Evolutionary conservation across 2,113 vertebrate species (phyloP).

Genomic region (Geothlypis trichas): DNA sequence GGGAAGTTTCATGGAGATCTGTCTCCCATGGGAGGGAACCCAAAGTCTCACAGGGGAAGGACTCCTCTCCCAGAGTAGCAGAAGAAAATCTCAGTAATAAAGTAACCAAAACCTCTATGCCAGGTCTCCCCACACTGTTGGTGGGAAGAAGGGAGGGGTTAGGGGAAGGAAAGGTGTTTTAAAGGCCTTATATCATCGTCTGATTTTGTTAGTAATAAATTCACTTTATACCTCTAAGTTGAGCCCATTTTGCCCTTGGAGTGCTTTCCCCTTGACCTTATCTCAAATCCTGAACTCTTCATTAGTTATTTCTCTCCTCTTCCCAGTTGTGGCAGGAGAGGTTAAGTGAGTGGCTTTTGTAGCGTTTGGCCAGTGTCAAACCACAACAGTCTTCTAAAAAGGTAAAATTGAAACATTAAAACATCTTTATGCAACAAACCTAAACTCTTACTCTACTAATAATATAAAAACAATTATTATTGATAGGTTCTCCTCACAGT

Average conservation of each 20-base stretch:
- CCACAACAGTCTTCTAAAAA: not conserved
- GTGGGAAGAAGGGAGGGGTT: too few relatives aligned
- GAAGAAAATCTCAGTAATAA: not conserved
- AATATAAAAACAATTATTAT: not conserved
- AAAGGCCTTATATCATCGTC: not conserved
- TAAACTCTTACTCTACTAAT: not conserved
- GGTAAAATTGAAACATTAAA: not conserved
- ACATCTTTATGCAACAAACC: not conserved
- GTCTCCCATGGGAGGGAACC: not conserved
- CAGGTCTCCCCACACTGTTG: accelerated
- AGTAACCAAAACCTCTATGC: not conserved
- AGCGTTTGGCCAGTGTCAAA: not conserved
- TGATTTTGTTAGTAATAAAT: not conserved
- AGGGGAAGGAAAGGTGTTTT: not conserved
- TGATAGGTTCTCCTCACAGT: not conserved
- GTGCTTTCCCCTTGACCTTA: not conserved
- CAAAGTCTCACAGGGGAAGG: accelerated
- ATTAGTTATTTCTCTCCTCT: not conserved
- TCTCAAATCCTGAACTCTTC: not conserved
- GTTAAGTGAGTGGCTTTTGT: not conserved
- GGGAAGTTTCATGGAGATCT: too few relatives aligned
- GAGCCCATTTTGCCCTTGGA: not conserved
- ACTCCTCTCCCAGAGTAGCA: accelerated
- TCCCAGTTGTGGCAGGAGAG: not conserved
- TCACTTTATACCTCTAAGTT: not conserved